A percentile compares a stretch with the other conserved stretches of the same genome.
These are phyloP conservation scores for Syrrhaptes paradoxus DNA, from an alignment of 2,113 vertebrate genomes.

Conservation along the genomic window DNA sequence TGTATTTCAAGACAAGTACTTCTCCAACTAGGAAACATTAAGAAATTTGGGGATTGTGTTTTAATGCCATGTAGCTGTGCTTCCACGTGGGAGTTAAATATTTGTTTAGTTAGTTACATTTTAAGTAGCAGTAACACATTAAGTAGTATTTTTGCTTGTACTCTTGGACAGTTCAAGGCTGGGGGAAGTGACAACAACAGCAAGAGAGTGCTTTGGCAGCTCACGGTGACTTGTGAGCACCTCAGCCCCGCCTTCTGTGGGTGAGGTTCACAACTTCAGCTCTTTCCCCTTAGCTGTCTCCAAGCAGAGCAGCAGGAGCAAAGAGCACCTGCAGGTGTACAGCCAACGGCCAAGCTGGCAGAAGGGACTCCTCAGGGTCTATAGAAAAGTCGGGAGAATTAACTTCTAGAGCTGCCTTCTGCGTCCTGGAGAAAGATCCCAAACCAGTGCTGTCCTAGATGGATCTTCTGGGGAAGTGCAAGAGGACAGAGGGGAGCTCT, in stretches of 20 bases:
- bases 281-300: not conserved
- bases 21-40: not conserved
- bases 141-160: not conserved
- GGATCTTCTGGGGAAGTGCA: not conserved
- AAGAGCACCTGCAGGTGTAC: not conserved
- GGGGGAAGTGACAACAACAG: not conserved
- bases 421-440: not conserved
- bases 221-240: not conserved
- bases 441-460: not conserved
- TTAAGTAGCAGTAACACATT: not conserved
- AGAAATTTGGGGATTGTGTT: not conserved
- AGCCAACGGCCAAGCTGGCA: not conserved
- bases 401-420: not conserved
- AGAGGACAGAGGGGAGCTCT: not conserved
- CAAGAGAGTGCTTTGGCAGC: not conserved
- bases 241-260: not conserved
- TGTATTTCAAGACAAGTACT: not conserved
- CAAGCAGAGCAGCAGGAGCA: not conserved
- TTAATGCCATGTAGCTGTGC: not conserved
- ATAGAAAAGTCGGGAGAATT: not conserved
- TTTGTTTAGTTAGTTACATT: not conserved
- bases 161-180: not conserved
- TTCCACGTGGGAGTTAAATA: not conserved
- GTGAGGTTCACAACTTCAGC: accelerated
- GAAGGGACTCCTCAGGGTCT: not conserved